Percentiles rank a stretch among this genome's conserved stretches.
These are phyloP conservation scores for Eulemur macaco DNA, from an alignment of 2,113 vertebrate genomes.

Conservation along the genomic window DNA sequence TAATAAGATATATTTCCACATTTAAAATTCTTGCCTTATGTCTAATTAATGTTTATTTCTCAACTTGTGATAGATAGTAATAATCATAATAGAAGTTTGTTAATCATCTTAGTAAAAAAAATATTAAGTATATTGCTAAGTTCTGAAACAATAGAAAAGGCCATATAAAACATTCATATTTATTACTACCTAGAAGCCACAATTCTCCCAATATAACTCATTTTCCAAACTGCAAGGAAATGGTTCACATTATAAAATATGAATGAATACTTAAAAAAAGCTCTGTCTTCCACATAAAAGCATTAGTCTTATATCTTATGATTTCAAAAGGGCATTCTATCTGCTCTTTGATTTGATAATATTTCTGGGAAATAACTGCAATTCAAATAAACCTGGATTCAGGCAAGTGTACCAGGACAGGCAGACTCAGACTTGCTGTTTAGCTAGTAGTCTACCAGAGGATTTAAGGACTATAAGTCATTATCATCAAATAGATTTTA, in stretches of 20 bases:
- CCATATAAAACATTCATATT: constrained; percentile 69
- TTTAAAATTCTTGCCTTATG: neutral
- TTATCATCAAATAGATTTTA: constrained; percentile 39
- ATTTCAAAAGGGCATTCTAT: constrained; percentile 64
- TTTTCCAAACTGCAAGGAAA: constrained; percentile 77
- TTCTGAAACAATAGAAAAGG: constrained; percentile 59
- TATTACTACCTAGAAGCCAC: constrained; percentile 70
- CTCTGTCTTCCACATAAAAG: constrained; percentile 60
- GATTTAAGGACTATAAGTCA: neutral
- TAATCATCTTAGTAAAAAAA: constrained; percentile 53
- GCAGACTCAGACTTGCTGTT: neutral
- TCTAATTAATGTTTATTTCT: constrained; percentile 60
- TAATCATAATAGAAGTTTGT: constrained; percentile 44
- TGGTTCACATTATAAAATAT: constrained; percentile 73
- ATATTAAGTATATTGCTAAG: constrained; percentile 51
- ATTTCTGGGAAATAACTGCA: constrained; percentile 61
- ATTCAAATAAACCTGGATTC: constrained; percentile 46
- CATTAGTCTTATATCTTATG: constrained; percentile 44
- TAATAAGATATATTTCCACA: neutral
- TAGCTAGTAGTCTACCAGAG: neutral
- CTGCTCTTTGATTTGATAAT: constrained; percentile 60
- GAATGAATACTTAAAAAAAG: constrained; percentile 68
- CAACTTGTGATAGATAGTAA: constrained; percentile 23
- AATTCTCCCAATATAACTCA: constrained; percentile 62
- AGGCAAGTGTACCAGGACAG: neutral